A percentile compares a stretch with the other conserved stretches of the same genome.
phyloP scores from a whole-genome alignment of 2,888 invertebrate species.

The Pemphredon lugubris region DNA sequence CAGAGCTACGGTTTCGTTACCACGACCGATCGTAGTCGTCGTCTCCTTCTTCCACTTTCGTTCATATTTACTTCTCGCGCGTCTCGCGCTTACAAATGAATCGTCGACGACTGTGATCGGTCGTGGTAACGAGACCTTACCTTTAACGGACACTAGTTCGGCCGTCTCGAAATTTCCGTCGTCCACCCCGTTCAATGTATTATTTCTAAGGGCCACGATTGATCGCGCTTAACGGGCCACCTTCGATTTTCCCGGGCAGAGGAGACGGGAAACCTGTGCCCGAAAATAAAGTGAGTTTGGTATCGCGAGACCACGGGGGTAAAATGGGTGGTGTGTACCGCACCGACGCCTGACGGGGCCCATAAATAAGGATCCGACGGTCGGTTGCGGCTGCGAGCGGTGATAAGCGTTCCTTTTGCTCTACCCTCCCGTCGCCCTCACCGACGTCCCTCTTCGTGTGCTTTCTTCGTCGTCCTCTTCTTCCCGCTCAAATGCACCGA shows the following conservation, averaged over 20 bases:
- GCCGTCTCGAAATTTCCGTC: background rate
- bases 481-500: constrained; percentile 34
- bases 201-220: constrained; percentile 11
- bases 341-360: constrained; percentile 71
- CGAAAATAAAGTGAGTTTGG: constrained; percentile 70
- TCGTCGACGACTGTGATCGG: too few relatives aligned
- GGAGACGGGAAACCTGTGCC: constrained; percentile 24
- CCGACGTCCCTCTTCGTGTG: constrained; percentile 50
- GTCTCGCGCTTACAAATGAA: too few relatives aligned
- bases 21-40: too few relatives aligned
- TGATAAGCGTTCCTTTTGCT: constrained; percentile 79
- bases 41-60: too few relatives aligned
- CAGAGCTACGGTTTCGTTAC: too few relatives aligned
- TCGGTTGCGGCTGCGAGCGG: constrained; percentile 76
- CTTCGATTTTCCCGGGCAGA: constrained; percentile 56
- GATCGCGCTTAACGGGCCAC: constrained; percentile 24
- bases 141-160: too few relatives aligned
- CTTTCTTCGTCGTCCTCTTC: constrained; percentile 58
- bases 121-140: too few relatives aligned
- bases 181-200: constrained; percentile 15
- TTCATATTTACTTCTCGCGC: too few relatives aligned
- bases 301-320: constrained; percentile 63
- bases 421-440: too few relatives aligned
- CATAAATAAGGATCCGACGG: constrained; percentile 81
- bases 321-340: constrained; percentile 71